Evolutionary conservation across 2,113 vertebrate species (phyloP).

Genomic region (Marmota flaviventris): DNA sequence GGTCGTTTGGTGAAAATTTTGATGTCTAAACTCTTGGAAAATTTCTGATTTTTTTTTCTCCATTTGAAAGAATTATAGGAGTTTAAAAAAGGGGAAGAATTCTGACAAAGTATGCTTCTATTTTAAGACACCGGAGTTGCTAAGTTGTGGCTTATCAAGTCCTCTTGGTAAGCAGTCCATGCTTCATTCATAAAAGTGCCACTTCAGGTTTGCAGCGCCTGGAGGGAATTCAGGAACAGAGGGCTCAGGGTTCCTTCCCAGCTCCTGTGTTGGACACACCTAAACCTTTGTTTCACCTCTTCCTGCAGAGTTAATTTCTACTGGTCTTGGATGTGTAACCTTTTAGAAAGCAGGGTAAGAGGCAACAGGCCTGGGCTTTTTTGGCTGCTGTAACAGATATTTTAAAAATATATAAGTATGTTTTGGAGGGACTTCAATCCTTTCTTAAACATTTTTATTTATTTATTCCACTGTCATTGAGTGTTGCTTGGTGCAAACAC

Average conservation of each 20-base stretch:
- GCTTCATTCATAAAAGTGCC: slow-evolving; percentile 85
- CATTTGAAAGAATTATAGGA: slow-evolving; percentile 83
- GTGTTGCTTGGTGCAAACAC: background rate
- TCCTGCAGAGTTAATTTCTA: background rate
- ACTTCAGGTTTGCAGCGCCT: slow-evolving; percentile 55
- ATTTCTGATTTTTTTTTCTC: slow-evolving; percentile 84
- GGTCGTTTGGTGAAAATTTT: slow-evolving; percentile 86
- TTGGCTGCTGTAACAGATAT: background rate
- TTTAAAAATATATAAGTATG: background rate
- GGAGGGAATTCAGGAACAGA: slow-evolving; percentile 39
- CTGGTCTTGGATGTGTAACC: background rate
- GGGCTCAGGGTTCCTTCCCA: background rate
- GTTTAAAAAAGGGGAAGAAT: slow-evolving; percentile 78
- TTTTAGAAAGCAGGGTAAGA: background rate
- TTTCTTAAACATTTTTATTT: slow-evolving; percentile 37
- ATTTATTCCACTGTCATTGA: background rate
- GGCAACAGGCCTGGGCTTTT: background rate
- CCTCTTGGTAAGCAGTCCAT: slow-evolving; percentile 64
- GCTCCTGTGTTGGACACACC: background rate
- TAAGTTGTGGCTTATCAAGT: slow-evolving; percentile 82
- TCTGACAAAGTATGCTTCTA: slow-evolving; percentile 82
- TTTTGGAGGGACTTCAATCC: background rate
- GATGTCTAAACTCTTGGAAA: slow-evolving; percentile 85
- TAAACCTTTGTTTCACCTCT: background rate
- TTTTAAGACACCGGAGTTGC: slow-evolving; percentile 84